These are phyloP conservation scores for Seriola aureovittata DNA, from an alignment of 2,113 vertebrate species.

Conservation along the genomic window DNA sequence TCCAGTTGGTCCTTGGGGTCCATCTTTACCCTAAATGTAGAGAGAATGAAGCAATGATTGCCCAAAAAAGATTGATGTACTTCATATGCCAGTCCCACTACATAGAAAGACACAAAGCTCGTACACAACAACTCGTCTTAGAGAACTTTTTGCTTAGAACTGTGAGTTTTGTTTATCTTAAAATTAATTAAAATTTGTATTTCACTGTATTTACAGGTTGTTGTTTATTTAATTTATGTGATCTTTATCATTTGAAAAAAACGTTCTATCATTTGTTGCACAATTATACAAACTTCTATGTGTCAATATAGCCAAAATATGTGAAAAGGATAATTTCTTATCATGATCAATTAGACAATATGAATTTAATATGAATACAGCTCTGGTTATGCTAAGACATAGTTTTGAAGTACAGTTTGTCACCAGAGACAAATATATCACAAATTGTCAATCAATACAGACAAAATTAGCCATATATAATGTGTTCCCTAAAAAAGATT, in stretches of 20 bases:
- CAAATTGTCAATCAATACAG: too few species aligned
- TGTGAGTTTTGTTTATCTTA: too few species aligned
- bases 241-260: neutral
- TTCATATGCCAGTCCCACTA: neutral
- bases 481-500: neutral
- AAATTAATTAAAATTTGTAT: neutral
- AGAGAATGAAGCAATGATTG: neutral
- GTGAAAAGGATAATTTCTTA: neutral
- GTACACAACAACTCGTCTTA: too few species aligned
- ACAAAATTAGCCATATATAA: neutral
- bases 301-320: neutral
- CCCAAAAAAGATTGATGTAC: neutral
- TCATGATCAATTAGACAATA: neutral
- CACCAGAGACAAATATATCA: neutral
- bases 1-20: slow-evolving; percentile 73
- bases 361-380: neutral
- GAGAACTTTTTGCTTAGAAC: too few species aligned
- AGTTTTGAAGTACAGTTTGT: neutral
- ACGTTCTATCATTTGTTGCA: neutral
- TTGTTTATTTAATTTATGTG: neutral
- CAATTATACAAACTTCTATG: neutral
- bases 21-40: slow-evolving; percentile 81
- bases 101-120: neutral
- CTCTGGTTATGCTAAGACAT: neutral
- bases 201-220: neutral